Base-by-base conservation (phyloP, 2,888 invertebrate genomes). In the Galerucella pusilla region DNA sequence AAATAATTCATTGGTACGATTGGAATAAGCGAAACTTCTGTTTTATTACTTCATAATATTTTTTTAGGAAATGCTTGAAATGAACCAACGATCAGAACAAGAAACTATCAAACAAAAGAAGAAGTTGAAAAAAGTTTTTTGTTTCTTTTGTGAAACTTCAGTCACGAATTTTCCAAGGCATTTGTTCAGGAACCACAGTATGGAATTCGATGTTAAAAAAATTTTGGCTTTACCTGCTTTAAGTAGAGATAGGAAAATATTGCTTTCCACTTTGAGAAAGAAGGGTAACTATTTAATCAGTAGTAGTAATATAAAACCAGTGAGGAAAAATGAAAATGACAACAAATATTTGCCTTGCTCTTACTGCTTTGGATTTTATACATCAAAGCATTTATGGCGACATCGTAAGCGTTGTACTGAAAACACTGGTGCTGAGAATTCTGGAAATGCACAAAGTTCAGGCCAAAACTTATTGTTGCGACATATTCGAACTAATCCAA, bases 111-210 rank as follows among this genome's bases (percentile, higher is more conserved):
- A 52, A 52, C 52, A 52, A n/a, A 52, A 52, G 12, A 52, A 52
- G 52, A 52, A 52, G 12, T 52, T 52, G 4, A 52, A n/a, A 0
- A n/a, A 52, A 52, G 52, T 52, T 52, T 52, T 52, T 52, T 52
- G 52, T n/a, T 52, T 52, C 52, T n/a, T 52, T 52, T 52, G 52
- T 52, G 52, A 52, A 52, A n/a, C n/a, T 52, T 52, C 52, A 52
- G 52, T 52, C 14, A 52, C 52, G 5, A 52, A 52, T 52, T 52
- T 52, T n/a, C 52, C 52, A 52, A 52, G 52, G n/a, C n/a, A n/a
- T 52, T 52, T 52, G 52, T 52, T 52, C 4, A 52, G 52, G 52
- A 52, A 52, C 52, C 52, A 52, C 52, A 52, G 52, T 52, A 52
- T 52, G 52, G 14, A 52, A 52, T 52, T 52, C 52, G 52, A 52